Evolutionary conservation across 2,113 vertebrate species (phyloP).

Genomic region (Sigmodon hispidus): DNA sequence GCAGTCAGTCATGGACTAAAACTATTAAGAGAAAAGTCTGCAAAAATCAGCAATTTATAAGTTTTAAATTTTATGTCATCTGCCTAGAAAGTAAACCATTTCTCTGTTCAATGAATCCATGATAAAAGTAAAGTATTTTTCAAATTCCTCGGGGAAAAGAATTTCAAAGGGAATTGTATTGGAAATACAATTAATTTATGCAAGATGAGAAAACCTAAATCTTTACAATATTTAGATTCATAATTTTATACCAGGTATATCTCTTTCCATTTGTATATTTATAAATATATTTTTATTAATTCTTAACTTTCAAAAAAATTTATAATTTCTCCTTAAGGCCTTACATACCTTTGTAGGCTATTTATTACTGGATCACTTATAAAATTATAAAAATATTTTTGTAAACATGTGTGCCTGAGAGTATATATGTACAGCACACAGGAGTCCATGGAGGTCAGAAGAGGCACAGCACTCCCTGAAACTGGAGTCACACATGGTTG

Average conservation of each 20-base stretch:
- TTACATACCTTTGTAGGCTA: neutral
- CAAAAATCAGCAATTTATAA: neutral
- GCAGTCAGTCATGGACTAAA: neutral
- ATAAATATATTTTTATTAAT: neutral
- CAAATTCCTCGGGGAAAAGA: neutral
- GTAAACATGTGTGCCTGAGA: neutral
- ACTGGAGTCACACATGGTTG: neutral
- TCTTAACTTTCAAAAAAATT: conserved; percentile 29
- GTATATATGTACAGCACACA: neutral
- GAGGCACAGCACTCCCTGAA: neutral
- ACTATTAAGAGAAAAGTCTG: neutral
- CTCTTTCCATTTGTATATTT: neutral
- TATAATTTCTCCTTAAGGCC: conserved; percentile 8
- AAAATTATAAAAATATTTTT: neutral
- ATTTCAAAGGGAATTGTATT: neutral
- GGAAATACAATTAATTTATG: neutral
- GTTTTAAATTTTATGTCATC: neutral
- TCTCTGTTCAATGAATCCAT: neutral
- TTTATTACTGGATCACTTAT: neutral
- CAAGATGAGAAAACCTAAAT: conserved; percentile 4
- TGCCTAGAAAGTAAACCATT: neutral
- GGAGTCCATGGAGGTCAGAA: neutral
- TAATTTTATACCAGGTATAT: neutral
- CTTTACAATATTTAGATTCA: conserved; percentile 38
- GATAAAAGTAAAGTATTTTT: neutral